A percentile compares a stretch with the other conserved stretches of the same genome.
Evolutionary conservation across 2,888 invertebrate genomes (phyloP).

Genomic region (Cephus pygmeus): DNA sequence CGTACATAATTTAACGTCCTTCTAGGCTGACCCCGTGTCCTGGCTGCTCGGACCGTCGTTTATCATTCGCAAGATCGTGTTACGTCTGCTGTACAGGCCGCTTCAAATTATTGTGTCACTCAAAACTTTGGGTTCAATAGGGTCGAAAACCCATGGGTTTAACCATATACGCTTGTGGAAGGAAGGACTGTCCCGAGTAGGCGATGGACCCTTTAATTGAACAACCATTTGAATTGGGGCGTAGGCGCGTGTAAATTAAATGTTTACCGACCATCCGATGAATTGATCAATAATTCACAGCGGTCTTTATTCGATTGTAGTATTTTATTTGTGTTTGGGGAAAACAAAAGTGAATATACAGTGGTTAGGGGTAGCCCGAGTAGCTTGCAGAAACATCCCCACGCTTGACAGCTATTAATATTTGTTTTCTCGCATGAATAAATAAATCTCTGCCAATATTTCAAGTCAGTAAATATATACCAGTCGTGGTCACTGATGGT

Average conservation of each 20-base stretch:
- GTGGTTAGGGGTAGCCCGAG: background rate
- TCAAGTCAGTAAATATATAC: background rate
- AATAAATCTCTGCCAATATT: background rate
- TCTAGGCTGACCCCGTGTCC: background rate
- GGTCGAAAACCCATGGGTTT: background rate
- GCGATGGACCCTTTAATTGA: too few relatives aligned
- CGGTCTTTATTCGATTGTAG: background rate
- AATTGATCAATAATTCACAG: background rate
- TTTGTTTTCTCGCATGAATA: background rate
- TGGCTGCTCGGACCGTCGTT: background rate
- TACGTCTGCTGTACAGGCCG: background rate
- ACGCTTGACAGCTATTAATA: background rate
- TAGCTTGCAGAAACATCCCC: background rate
- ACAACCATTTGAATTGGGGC: too few relatives aligned
- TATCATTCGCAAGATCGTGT: background rate
- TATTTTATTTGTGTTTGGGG: background rate
- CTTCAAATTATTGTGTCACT: background rate
- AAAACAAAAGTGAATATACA: background rate
- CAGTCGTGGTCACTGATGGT: background rate
- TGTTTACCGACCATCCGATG: background rate
- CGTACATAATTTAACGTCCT: background rate
- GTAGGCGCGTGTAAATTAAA: too few relatives aligned
- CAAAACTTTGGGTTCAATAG: background rate
- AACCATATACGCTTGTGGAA: background rate
- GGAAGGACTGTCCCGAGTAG: background rate